These are phyloP conservation scores for Latrodectus hesperus DNA, from an alignment of 2,888 invertebrate genomes.

Conservation along the genomic window DNA sequence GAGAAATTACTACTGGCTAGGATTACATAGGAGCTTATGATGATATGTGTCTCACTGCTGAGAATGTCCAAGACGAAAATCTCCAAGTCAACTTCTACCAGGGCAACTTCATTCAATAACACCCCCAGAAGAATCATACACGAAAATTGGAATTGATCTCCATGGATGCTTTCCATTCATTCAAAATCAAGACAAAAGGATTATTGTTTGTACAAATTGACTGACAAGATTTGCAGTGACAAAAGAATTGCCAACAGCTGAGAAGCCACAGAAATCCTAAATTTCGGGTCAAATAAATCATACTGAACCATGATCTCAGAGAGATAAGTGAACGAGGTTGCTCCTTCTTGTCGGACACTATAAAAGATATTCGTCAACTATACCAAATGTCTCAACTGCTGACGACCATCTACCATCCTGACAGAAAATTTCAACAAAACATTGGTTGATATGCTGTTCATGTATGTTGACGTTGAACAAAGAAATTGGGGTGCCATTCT, in stretches of 20 bases:
- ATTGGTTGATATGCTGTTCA: conserved; percentile 25
- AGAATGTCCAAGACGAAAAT: no score
- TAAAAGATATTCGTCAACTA: background rate
- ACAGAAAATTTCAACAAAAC: background rate
- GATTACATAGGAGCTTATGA: no score
- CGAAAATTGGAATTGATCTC: no score
- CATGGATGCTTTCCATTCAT: background rate
- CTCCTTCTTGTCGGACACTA: background rate
- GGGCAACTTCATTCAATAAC: no score
- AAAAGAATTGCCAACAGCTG: background rate
- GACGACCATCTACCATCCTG: conserved; percentile 33
- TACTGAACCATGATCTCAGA: conserved; percentile 12
- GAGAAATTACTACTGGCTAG: no score
- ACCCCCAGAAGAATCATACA: no score
- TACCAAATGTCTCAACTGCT: background rate
- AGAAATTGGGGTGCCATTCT: conserved; percentile 27
- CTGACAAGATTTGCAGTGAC: background rate
- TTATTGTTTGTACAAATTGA: conserved; percentile 22
- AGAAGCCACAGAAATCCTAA: no score
- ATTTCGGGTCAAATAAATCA: conserved; percentile 5
- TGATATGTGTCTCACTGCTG: no score
- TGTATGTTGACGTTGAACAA: conserved; percentile 16
- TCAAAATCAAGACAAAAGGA: background rate
- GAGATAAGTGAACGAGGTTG: conserved; percentile 13
- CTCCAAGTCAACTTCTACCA: no score